Base-by-base conservation (phyloP, 2,888 invertebrate species). In the Pseudeuparius sepicola region DNA sequence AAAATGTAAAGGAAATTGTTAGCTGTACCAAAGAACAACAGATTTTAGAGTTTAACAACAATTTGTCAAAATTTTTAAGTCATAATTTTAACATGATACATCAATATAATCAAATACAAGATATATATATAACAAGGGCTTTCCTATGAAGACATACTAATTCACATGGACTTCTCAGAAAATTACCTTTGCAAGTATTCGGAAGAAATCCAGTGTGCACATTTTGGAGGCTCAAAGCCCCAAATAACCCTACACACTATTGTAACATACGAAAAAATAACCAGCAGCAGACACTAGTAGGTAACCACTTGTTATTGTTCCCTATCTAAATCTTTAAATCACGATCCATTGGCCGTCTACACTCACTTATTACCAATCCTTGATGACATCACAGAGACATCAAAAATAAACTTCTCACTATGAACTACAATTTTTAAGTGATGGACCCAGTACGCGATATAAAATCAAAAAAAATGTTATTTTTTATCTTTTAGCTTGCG, bases 171-270 rank as follows among this genome's bases (percentile, higher is more conserved):
- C 14, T 31, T 36, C 14, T 36, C 26, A 2, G 36, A 36, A 18
- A 36, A 36, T 26, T 36, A 36, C 23, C n/a, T 13, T 9, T 36
- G 36, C 16, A 31, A 32, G 20, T 36, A 31, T 26, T 14, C 27
- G 14, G 14, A n/a, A 20, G 35, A 35, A 24, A 14, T 30, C 14
- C 37, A 40, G 24, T 30, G 23, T 4, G 34, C 34, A 9, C 34
- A 34, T 24, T 26, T 34, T 26, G 34, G 26, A 10, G 34, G 26
- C n/a, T 32, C 20, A 7, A 16, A 30, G 17, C 30, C 30, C 14
- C 30, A 30, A 30, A 30, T 30, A 16, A 12, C 30, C 10, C 6
- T 30, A 12, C 30, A 30, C 17, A 30, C 30, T 9, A 18, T 30
- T 16, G 30, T 30, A 12, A 30, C 30, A 9, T 20, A 20, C 20